Base-by-base conservation (phyloP, 37 sponge, comb jelly and placozoan genomes). In the Lycopodina hypogea region DNA sequence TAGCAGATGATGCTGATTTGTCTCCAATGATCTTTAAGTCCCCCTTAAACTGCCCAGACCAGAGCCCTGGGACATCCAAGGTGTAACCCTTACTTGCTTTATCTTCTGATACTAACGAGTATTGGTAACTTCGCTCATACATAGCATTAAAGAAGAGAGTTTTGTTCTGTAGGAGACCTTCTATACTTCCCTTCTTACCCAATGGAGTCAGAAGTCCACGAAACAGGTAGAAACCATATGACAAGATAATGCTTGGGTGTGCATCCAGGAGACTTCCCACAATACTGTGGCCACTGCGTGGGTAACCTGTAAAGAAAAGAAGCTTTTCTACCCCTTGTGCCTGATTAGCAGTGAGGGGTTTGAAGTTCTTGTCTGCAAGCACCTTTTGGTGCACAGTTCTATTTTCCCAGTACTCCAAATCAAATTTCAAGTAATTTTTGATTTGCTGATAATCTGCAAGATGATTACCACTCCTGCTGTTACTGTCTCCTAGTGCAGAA, bases 201-300 rank as follows among this genome's bases (percentile, higher is more conserved):
- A n/a, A 45, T 0, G 30, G 2, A 33, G 68, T 23, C 60, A 78
- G 42, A 6, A 76, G 55, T 29, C 60, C 22, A 2, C 64, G 22
- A 32, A 78, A 66, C 34, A 78, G 33, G 52, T 41, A 45, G 36
- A 64, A 64, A 8, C 22, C 78, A 48, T 67, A 51, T 1, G 78
- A 38, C 34, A 78, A n/a, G 48, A 78, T 29, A 7, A 66, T 66
- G 24, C 66, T 64, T 45, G 78, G 78, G 24, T 78, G 78, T 23
- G 67, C 78, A 78, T 78, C 78, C 23, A 78, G 15, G 41, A 78
- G 32, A 34, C 78, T 78, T 18, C 66, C 78, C 1, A 78, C 55
- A 14, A 78, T 78, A 50, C 78, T 78, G 78, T 78, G 78, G 28
- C 78, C 78, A 78, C 78, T 78, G 29, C 67, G 78, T 0, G 78